phyloP scores from a whole-genome alignment of 2,797 vertebrate species.

The Trematomus bernacchii region DNA sequence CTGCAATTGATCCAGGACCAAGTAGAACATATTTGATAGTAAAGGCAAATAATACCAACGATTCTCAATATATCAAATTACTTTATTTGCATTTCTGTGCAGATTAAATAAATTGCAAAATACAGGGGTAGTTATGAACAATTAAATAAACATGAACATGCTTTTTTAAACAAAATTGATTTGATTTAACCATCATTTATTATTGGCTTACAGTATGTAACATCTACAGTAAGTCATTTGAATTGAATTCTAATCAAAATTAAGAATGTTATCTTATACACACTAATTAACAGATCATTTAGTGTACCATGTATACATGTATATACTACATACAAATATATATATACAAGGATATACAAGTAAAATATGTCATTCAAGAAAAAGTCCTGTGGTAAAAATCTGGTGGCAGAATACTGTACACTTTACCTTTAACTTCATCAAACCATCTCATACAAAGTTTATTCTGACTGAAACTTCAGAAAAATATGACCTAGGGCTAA shows the following conservation, averaged over 20 bases:
- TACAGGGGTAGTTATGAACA: not conserved
- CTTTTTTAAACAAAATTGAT: not conserved
- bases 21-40: not conserved
- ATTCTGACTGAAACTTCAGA: no score
- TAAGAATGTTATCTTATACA: not conserved
- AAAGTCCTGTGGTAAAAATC: not conserved
- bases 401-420: not conserved
- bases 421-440: not conserved
- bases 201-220: not conserved
- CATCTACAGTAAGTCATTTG: not conserved
- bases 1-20: not conserved
- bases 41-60: not conserved
- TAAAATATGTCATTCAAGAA: not conserved
- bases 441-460: no score
- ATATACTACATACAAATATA: no score
- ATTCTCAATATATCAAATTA: not conserved
- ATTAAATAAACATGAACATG: not conserved
- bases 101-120: not conserved
- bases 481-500: no score
- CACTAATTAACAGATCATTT: not conserved
- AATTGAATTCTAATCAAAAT: not conserved
- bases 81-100: constrained; percentile 9
- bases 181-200: not conserved
- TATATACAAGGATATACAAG: not conserved
- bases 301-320: not conserved